A percentile compares a stretch with the other conserved stretches of the same genome.
Conservation (phyloP, 2,113 vertebrate genomes). For the Rhinoderma darwinii region DNA sequence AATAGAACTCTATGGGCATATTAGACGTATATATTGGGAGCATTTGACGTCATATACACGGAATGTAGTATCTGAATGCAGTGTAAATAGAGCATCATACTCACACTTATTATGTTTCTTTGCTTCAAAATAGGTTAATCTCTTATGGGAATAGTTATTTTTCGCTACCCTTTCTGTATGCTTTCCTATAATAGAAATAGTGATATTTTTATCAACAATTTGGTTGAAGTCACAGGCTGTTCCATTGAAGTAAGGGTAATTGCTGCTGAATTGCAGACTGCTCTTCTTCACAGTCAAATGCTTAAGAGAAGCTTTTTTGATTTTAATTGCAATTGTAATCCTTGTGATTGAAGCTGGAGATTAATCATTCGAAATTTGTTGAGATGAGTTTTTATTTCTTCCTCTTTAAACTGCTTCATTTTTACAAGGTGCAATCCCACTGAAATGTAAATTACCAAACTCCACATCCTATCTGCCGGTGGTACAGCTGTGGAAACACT, state of each 20-base stretch:
- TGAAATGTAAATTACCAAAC: slow-evolving; percentile 95
- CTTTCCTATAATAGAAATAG: slow-evolving; percentile 35
- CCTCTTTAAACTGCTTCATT: slow-evolving; percentile 76
- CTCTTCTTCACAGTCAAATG: slow-evolving; percentile 69
- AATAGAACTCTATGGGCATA: neutral
- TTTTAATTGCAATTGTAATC: slow-evolving; percentile 91
- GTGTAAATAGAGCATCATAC: neutral
- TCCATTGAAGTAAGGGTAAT: slow-evolving; percentile 49
- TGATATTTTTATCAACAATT: slow-evolving; percentile 44
- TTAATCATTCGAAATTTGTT: slow-evolving; percentile 80
- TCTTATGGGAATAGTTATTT: neutral
- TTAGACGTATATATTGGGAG: neutral
- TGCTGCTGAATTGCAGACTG: slow-evolving; percentile 44
- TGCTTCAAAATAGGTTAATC: neutral
- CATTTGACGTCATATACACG: neutral
- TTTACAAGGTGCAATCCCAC: slow-evolving; percentile 91
- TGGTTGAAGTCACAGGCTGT: slow-evolving; percentile 42
- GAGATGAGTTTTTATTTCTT: slow-evolving; percentile 74
- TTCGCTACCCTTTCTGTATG: neutral
- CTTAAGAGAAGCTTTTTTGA: slow-evolving; percentile 78
- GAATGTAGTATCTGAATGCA: neutral
- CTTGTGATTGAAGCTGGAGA: slow-evolving; percentile 84
- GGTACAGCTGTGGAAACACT: slow-evolving; percentile 81
- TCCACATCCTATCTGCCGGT: slow-evolving; percentile 89
- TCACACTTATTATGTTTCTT: neutral